Conservation (phyloP, 2,888 invertebrate genomes). For the Metopia argyrocephala region DNA sequence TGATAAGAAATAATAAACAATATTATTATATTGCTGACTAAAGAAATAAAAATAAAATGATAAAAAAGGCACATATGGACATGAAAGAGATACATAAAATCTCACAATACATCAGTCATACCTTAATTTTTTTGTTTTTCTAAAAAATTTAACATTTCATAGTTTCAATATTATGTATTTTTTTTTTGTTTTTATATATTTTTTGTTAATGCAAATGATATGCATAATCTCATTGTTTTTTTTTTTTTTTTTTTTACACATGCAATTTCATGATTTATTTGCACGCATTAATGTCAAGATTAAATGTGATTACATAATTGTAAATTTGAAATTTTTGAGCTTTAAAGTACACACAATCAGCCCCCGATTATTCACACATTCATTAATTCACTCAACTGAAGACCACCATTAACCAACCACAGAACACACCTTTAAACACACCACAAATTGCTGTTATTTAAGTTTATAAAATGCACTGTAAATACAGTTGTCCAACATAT, state of each 20-base stretch:
- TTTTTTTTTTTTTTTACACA: not conserved
- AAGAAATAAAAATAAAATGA: too few species aligned
- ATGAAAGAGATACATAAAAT: too few species aligned
- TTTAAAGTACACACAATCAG: conserved; percentile 12
- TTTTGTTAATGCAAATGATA: conserved; percentile 1
- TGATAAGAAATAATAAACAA: too few species aligned
- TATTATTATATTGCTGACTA: too few species aligned
- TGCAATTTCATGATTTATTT: conserved; percentile 35
- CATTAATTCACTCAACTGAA: not conserved
- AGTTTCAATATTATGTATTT: not conserved
- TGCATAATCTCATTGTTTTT: too few species aligned
- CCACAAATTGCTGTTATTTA: conserved; percentile 45
- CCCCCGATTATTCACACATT: not conserved
- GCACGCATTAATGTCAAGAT: conserved; percentile 72
- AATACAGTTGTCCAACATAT: conserved; percentile 14
- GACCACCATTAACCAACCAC: conserved; percentile 17
- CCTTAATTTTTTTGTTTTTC: too few species aligned
- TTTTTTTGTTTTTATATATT: too few species aligned
- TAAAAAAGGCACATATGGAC: too few species aligned
- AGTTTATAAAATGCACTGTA: not conserved
- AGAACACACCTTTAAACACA: conserved; percentile 60
- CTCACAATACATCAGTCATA: too few species aligned
- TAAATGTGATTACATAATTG: conserved; percentile 58
- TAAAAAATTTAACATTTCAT: not conserved
- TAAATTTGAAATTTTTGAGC: not conserved